Conservation (phyloP, 2,888 invertebrate species). For the Drosophila multiciliata region DNA sequence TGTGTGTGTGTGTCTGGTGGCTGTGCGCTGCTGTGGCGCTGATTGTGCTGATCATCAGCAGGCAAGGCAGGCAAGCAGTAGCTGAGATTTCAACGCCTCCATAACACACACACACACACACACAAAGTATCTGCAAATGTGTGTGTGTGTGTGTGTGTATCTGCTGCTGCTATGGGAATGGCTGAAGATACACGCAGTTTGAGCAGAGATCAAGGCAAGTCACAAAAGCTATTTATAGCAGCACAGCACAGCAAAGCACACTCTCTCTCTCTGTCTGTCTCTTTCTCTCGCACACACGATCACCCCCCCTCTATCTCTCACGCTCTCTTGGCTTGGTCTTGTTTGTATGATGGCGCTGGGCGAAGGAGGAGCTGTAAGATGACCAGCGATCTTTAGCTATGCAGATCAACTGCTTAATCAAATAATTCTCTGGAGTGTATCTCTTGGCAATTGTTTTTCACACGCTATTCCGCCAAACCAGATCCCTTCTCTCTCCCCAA, state of each 20-base stretch:
- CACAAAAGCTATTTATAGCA: constrained; percentile 57
- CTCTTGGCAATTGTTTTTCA: constrained; percentile 18
- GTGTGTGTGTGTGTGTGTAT: constrained; percentile 28
- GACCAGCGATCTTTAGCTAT: constrained; percentile 22
- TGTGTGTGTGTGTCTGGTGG: constrained; percentile 45
- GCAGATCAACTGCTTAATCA: constrained; percentile 46
- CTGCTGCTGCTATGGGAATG: constrained; percentile 39
- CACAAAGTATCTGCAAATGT: constrained; percentile 12
- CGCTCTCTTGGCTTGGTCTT: too few relatives aligned
- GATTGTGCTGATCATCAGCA: constrained; percentile 44
- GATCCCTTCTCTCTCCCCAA: neutral
- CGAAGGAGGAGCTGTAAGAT: constrained; percentile 42
- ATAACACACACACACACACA: constrained; percentile 19
- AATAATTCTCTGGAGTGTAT: neutral
- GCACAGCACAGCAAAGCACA: constrained; percentile 49
- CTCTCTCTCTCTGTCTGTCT: constrained; percentile 1
- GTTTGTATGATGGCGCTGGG: constrained; percentile 19
- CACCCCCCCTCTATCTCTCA: constrained; percentile 4
- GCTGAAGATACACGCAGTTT: constrained; percentile 52
- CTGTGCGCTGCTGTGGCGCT: constrained; percentile 42
- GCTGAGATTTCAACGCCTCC: constrained; percentile 71
- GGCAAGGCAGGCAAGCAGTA: constrained; percentile 7
- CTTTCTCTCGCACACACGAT: constrained; percentile 17
- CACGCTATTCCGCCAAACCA: constrained; percentile 1
- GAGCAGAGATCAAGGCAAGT: constrained; percentile 59